phyloP scores from a whole-genome alignment of 2,113 vertebrate species.

The Caranx melampygus region DNA sequence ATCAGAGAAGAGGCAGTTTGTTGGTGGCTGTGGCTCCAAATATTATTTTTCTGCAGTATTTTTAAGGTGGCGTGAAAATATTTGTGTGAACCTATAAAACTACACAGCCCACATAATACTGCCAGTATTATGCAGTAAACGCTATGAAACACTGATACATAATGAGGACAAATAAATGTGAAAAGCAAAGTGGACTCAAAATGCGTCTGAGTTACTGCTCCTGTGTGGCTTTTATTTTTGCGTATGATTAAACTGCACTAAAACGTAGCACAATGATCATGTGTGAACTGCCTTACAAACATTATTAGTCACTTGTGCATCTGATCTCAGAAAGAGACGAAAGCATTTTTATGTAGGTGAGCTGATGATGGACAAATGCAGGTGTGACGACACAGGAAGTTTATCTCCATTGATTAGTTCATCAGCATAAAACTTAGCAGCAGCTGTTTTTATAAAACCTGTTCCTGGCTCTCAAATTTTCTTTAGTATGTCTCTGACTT shows the following conservation, averaged over 20 bases:
- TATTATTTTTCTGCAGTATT: conserved; percentile 34
- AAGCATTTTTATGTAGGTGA: background rate
- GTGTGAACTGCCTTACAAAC: background rate
- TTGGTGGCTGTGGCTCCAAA: conserved; percentile 9
- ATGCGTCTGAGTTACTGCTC: background rate
- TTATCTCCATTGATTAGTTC: background rate
- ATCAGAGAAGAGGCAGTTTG: conserved; percentile 22
- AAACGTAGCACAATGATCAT: background rate
- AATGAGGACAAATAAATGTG: conserved; percentile 14
- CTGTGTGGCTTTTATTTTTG: background rate
- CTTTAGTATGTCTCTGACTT: background rate
- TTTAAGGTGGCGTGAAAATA: conserved; percentile 34
- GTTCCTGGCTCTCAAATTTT: background rate
- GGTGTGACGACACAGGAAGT: background rate
- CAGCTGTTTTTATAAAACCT: background rate
- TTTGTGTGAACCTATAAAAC: conserved; percentile 61
- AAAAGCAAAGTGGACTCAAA: background rate
- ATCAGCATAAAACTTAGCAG: background rate
- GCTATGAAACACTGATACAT: conserved; percentile 13
- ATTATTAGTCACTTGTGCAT: background rate
- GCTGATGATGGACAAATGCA: background rate
- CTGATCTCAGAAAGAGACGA: background rate
- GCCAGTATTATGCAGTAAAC: background rate
- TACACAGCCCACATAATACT: conserved; percentile 32
- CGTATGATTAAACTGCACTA: background rate